Conservation (phyloP, 1,140 invertebrate genomes). For the Antheraea pernyi region DNA sequence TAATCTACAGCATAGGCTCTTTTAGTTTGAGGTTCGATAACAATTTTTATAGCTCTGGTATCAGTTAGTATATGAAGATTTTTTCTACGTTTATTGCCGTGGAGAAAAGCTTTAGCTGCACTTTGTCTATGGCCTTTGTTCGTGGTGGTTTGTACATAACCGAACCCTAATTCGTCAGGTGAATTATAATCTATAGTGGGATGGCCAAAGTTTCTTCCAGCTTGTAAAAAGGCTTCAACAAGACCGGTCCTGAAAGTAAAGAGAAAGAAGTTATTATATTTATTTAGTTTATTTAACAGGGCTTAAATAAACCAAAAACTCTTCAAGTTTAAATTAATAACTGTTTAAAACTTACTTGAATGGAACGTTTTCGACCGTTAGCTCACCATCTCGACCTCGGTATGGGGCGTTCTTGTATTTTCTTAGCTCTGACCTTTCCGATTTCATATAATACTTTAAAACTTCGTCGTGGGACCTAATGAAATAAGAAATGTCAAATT, state of each 20-base stretch:
- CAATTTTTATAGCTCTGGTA: conserved; percentile 82
- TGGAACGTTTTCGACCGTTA: conserved; percentile 80
- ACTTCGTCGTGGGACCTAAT: conserved; percentile 85
- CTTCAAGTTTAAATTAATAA: conserved; percentile 24
- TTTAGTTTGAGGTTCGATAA: conserved; percentile 81
- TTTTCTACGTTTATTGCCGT: conserved; percentile 79
- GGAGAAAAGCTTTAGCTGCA: conserved; percentile 81
- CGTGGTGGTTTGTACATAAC: conserved; percentile 84
- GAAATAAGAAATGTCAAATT: conserved; percentile 13
- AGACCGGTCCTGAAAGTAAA: conserved; percentile 78
- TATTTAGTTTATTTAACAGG: background rate
- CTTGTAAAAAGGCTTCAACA: conserved; percentile 82
- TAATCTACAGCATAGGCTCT: conserved; percentile 85
- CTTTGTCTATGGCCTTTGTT: conserved; percentile 78
- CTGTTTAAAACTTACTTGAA: conserved; percentile 64
- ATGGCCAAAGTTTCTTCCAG: conserved; percentile 81
- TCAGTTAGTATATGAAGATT: conserved; percentile 85
- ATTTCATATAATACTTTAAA: conserved; percentile 84
- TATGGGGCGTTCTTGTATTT: conserved; percentile 77
- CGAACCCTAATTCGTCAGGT: conserved; percentile 82
- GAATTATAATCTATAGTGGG: conserved; percentile 79
- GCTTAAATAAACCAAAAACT: background rate
- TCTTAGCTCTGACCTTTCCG: conserved; percentile 79
- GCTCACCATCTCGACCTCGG: conserved; percentile 79
- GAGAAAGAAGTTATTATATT: conserved; percentile 35